These are phyloP conservation scores for Psittacula derbiana DNA, from an alignment of 2,797 vertebrate species.

Conservation along the genomic window DNA sequence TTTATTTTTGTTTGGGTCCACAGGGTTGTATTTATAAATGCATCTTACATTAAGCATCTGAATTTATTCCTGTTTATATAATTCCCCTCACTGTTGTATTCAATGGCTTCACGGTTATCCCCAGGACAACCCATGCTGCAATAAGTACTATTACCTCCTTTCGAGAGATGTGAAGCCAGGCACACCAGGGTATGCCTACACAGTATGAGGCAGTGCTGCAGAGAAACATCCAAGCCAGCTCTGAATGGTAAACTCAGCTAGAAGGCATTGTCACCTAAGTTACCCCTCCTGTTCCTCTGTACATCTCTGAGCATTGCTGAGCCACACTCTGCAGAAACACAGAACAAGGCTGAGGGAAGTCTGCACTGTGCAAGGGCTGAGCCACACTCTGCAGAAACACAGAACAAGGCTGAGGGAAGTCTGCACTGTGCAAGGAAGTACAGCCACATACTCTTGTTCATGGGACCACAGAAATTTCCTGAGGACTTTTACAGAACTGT, in stretches of 20 bases:
- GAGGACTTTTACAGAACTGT: neutral
- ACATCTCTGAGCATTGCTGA: neutral
- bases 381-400: neutral
- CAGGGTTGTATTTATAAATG: neutral
- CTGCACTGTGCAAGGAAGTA: neutral
- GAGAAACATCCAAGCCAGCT: neutral
- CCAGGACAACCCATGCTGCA: neutral
- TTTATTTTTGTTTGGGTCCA: neutral
- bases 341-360: accelerated
- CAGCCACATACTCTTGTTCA: too few species aligned
- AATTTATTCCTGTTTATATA: neutral
- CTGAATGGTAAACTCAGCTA: neutral
- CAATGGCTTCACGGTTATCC: accelerated
- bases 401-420: accelerated
- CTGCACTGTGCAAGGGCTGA: neutral
- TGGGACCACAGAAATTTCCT: neutral
- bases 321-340: neutral
- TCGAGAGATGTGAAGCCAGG: neutral
- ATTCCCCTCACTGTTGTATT: neutral
- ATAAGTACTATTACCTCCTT: neutral
- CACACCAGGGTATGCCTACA: accelerated
- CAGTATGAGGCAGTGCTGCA: accelerated
- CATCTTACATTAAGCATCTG: neutral
- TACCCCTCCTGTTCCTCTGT: neutral
- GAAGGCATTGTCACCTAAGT: neutral